Evolutionary conservation across 2,888 invertebrate species (phyloP).

Genomic region (Cinara cedri): DNA sequence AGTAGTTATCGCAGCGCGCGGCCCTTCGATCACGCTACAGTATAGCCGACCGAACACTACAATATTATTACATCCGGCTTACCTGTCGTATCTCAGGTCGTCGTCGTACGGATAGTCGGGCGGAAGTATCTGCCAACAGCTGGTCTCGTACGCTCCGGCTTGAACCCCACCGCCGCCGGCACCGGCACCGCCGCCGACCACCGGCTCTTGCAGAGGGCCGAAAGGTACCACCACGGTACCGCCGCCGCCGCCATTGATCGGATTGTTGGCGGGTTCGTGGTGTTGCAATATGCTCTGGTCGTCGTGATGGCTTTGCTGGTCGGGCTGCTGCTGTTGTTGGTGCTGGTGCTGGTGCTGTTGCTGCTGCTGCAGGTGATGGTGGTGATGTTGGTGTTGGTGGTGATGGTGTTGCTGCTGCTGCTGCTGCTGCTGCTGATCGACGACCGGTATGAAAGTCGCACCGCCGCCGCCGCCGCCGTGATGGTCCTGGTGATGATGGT

Average conservation of each 20-base stretch:
- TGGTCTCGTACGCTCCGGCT: conserved; percentile 34
- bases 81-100: conserved; percentile 52
- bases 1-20: too few relatives aligned
- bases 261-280: conserved; percentile 8
- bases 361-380: conserved; percentile 8
- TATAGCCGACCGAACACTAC: too few relatives aligned
- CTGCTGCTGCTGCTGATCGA: conserved; percentile 36
- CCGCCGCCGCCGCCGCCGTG: conserved; percentile 2
- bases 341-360: conserved; percentile 5
- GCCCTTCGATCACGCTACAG: too few relatives aligned
- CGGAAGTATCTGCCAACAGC: conserved; percentile 50
- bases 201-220: conserved; percentile 15
- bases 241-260: background rate
- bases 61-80: background rate
- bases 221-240: background rate
- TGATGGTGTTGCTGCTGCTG: conserved; percentile 1
- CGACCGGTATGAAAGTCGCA: conserved; percentile 27
- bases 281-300: conserved; percentile 12
- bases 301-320: conserved; percentile 19
- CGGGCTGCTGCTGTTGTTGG: background rate
- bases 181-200: too few relatives aligned
- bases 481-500: conserved; percentile 34
- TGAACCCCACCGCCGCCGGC: background rate
- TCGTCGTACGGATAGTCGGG: conserved; percentile 53
- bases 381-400: background rate